These are phyloP conservation scores for Sarcophilus harrisii DNA, from an alignment of 2,797 vertebrate species.

Conservation along the genomic window DNA sequence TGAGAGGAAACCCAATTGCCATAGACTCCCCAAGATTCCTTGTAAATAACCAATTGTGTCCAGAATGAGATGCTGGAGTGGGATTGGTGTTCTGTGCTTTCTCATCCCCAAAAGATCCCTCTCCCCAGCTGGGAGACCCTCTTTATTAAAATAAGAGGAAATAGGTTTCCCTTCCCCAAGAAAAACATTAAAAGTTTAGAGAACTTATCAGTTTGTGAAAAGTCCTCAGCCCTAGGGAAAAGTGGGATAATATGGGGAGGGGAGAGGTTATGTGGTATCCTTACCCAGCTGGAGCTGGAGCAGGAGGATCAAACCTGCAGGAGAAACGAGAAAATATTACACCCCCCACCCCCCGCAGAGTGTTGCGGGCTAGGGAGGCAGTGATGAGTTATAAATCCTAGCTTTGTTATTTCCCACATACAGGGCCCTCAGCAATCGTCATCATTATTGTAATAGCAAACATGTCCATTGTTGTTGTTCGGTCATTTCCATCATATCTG, in stretches of 20 bases:
- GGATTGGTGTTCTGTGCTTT: background rate
- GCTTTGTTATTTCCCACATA: background rate
- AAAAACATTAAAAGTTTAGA: background rate
- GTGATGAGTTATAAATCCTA: background rate
- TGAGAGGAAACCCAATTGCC: background rate
- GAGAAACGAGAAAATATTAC: slow-evolving; percentile 13
- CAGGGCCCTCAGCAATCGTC: background rate
- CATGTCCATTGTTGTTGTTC: background rate
- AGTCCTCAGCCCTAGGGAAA: background rate
- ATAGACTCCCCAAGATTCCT: background rate
- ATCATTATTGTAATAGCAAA: background rate
- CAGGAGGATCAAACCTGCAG: slow-evolving; percentile 85
- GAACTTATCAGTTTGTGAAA: background rate
- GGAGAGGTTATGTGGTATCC: slow-evolving; percentile 17
- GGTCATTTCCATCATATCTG: background rate
- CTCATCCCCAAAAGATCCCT: background rate
- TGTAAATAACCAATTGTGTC: background rate
- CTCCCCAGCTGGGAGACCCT: background rate
- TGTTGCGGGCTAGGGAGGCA: background rate
- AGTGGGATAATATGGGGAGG: background rate
- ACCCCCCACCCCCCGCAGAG: too few species aligned
- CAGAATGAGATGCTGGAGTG: background rate
- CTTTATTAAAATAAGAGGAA: background rate
- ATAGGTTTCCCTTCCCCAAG: background rate
- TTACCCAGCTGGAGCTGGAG: slow-evolving; percentile 85